phyloP scores from a whole-genome alignment of 2,113 vertebrate genomes.

The Megaleporinus macrocephalus region DNA sequence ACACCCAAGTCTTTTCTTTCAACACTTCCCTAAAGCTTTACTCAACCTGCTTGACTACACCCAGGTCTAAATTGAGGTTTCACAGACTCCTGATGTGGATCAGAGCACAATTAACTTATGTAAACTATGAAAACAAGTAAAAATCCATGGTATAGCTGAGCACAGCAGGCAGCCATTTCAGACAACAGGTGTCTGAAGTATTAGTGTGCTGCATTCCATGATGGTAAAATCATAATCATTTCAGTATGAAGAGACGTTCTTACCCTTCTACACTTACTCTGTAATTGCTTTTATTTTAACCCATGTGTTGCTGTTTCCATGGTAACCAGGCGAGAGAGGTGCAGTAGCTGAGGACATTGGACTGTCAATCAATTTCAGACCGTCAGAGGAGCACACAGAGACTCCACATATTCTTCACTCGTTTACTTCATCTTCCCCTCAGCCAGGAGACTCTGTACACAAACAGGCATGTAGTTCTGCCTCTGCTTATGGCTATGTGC shows the following conservation, averaged over 20 bases:
- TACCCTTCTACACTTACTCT: background rate
- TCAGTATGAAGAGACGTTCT: background rate
- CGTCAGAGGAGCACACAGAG: slow-evolving; percentile 29
- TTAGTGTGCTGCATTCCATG: too few relatives aligned
- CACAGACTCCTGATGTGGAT: too few relatives aligned
- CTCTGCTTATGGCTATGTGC: background rate
- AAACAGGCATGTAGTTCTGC: slow-evolving; percentile 33
- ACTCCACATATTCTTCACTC: slow-evolving; percentile 29
- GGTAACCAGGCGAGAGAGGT: slow-evolving; percentile 42
- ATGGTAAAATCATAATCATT: background rate
- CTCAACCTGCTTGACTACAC: too few relatives aligned
- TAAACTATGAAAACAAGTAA: too few relatives aligned
- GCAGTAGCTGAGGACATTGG: slow-evolving; percentile 32
- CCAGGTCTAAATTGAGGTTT: too few relatives aligned
- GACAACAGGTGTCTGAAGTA: too few relatives aligned
- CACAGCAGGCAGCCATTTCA: too few relatives aligned
- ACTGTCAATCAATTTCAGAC: slow-evolving; percentile 29
- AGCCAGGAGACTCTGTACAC: slow-evolving; percentile 14
- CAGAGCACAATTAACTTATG: too few relatives aligned
- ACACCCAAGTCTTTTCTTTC: too few relatives aligned
- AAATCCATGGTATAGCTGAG: too few relatives aligned
- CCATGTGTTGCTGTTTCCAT: slow-evolving; percentile 40
- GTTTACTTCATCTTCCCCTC: slow-evolving; percentile 20
- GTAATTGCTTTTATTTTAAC: background rate
- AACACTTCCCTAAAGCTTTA: too few relatives aligned